These are phyloP conservation scores for Crotophaga sulcirostris DNA, from an alignment of 2,113 vertebrate genomes.

Conservation along the genomic window DNA sequence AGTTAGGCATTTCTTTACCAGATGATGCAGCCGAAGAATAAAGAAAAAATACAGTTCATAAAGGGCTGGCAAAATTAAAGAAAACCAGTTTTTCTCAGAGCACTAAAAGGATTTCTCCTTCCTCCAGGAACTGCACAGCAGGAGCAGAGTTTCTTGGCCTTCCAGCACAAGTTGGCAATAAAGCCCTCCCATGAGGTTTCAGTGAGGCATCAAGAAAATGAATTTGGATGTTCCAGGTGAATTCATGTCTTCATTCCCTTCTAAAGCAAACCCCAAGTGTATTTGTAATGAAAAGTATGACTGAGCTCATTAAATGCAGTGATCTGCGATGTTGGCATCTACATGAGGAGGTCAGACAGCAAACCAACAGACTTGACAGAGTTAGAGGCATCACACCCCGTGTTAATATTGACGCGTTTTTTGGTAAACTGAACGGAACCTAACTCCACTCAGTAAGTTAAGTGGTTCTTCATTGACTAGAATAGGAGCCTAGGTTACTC, in stretches of 20 bases:
- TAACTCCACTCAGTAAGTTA: neutral
- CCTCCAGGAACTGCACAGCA: neutral
- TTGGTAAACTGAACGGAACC: neutral
- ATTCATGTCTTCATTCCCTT: neutral
- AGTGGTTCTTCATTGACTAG: accelerated
- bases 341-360: neutral
- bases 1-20: neutral
- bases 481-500: neutral
- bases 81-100: neutral
- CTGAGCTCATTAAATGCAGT: neutral
- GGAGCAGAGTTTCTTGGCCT: neutral
- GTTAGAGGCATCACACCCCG: neutral
- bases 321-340: neutral
- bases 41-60: neutral
- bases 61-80: neutral
- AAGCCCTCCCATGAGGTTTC: neutral
- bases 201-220: neutral
- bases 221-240: neutral
- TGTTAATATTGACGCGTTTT: neutral
- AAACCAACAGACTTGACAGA: neutral
- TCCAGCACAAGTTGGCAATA: neutral
- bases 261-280: neutral
- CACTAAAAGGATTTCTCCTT: neutral
- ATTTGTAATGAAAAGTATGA: neutral
- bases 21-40: neutral